Evolutionary conservation across 2,888 invertebrate genomes (phyloP), one percentile per base, ranked within the genome.

Genomic region (Deladenus siricidicola): DNA sequence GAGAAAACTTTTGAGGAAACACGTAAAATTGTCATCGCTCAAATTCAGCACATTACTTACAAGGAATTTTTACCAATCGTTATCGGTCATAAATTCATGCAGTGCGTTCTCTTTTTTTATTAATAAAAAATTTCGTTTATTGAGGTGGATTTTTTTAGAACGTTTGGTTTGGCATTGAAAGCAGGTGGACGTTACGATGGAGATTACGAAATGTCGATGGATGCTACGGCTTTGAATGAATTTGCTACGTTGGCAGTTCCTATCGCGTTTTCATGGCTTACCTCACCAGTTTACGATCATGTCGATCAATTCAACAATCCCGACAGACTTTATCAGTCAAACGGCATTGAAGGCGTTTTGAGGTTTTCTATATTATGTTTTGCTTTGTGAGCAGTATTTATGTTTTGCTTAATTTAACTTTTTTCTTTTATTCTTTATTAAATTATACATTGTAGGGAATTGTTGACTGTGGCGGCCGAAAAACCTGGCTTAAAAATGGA

Each of bases 151-250:
- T 42, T 60, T 56, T 54, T 44, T 64, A 72, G 62, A 54, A 65
- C 66, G 26, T 91, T 91, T 78, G 90, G 89, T 10, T 81, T 93
- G 55, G 89, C 88, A 68, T 83, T 92, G 4, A 80, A 87, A 70
- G 86, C 87, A 0, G 58, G 68, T 50, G 78, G 76, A n/a, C 75
- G 69, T 47, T 60, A 61, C 62, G 74, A 74, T 62, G 69, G 75
- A 6, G 75, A 76, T 17, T 89, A 89, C 78, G 85, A 88, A 76
- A 81, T 84, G 68, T 62, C 80, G 0, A 82, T 88, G 4, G 86
- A 91, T 79, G 86, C 89, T 0, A 84, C 85, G 10, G 84, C 90
- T 55, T 86, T 88, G 19, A 91, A 91, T 80, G 74, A 76, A 52
- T 76, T 76, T 52, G 70, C 75, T 4, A 64, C 68, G 8, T 64